These are phyloP conservation scores for Neomonachus schauinslandi DNA, from an alignment of 2,113 vertebrate species.

Conservation along the genomic window DNA sequence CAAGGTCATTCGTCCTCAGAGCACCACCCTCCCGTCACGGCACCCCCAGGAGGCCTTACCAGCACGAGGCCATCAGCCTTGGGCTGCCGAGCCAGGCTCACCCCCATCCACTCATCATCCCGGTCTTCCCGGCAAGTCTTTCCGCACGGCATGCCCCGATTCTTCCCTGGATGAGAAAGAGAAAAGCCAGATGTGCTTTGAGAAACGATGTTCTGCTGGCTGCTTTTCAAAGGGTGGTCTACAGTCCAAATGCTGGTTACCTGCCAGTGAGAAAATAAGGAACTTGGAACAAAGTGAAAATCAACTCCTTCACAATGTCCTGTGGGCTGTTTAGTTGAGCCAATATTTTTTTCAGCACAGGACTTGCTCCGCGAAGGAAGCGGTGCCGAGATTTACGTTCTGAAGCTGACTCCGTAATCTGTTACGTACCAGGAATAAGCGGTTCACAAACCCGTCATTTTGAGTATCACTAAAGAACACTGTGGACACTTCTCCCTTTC, in stretches of 20 bases:
- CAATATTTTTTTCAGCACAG: not conserved
- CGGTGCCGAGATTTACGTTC: rapidly evolving
- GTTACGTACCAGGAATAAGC: too few species aligned
- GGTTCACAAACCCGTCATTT: not conserved
- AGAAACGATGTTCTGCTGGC: not conserved
- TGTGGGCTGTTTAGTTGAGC: not conserved
- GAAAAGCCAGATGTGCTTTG: not conserved
- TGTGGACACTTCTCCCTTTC: not conserved
- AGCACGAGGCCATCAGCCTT: slow-evolving; percentile 91
- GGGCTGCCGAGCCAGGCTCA: slow-evolving; percentile 96
- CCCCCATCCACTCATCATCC: slow-evolving; percentile 98
- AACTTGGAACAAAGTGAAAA: not conserved
- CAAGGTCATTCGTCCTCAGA: not conserved
- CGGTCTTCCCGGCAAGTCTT: slow-evolving; percentile 97
- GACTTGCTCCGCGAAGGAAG: not conserved
- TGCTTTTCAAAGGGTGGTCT: not conserved
- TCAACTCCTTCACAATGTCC: not conserved
- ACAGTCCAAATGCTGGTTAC: not conserved
- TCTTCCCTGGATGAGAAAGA: slow-evolving; percentile 89
- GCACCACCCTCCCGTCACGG: not conserved
- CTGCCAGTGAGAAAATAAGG: not conserved
- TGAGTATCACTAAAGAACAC: not conserved
- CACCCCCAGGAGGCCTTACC: slow-evolving; percentile 87
- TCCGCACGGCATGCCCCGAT: slow-evolving; percentile 90
- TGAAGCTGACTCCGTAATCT: not conserved